A percentile compares a stretch with the other conserved stretches of the same genome.
Conservation (phyloP, 2,888 invertebrate genomes). For the Malachius bipustulatus region DNA sequence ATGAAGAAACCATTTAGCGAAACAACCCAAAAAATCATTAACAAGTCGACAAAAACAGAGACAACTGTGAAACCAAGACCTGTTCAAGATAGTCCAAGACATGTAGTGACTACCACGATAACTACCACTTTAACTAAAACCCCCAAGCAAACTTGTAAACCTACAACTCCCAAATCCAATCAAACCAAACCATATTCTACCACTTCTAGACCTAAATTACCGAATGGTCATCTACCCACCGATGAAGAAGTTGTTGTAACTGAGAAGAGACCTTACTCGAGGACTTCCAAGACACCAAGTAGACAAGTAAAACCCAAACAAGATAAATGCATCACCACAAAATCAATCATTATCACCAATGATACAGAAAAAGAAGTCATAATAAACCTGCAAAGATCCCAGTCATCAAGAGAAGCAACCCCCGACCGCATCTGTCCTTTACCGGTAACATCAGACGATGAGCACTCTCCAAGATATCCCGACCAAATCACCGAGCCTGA, state of each 20-base stretch:
- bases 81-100: not conserved
- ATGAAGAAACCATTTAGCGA: not conserved
- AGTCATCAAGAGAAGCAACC: slow-evolving; percentile 63
- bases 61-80: not conserved
- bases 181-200: not conserved
- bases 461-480: slow-evolving; percentile 56
- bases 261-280: no score
- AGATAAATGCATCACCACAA: slow-evolving; percentile 41
- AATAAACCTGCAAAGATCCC: slow-evolving; percentile 58
- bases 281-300: slow-evolving; percentile 7
- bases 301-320: slow-evolving; percentile 20
- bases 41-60: not conserved
- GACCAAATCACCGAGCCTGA: slow-evolving; percentile 66
- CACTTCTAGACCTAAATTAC: not conserved
- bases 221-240: not conserved
- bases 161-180: slow-evolving; percentile 8
- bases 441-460: slow-evolving; percentile 46
- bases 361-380: slow-evolving; percentile 47
- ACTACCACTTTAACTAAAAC: slow-evolving; percentile 3
- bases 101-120: not conserved
- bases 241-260: no score
- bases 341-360: slow-evolving; percentile 37
- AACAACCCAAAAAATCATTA: not conserved
- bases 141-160: not conserved
- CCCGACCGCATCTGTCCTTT: slow-evolving; percentile 60